These are phyloP conservation scores for Pimpla rufipes DNA, from an alignment of 2,888 invertebrate species.

Conservation along the genomic window DNA sequence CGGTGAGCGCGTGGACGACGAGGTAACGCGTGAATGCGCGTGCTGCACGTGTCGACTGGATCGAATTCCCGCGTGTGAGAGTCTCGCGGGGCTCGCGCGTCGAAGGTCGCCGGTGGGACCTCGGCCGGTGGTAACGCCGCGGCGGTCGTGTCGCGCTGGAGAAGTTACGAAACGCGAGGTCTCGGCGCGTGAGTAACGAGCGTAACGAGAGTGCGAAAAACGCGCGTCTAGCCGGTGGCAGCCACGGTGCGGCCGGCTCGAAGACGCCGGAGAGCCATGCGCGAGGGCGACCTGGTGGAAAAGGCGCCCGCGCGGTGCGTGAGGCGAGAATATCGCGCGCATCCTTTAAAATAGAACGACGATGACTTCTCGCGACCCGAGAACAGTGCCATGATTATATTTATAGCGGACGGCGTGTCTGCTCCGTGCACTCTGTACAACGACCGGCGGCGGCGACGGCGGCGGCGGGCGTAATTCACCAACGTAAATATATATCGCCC, in stretches of 20 bases:
- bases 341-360: constrained; percentile 69
- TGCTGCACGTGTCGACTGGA: constrained; percentile 41
- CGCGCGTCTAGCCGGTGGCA: constrained; percentile 11
- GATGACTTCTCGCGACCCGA: constrained; percentile 50
- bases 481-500: neutral
- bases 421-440: constrained; percentile 6
- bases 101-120: constrained; percentile 18
- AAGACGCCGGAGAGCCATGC: neutral
- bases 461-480: constrained; percentile 9
- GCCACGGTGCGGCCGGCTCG: neutral
- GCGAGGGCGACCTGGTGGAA: neutral
- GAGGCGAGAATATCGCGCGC: constrained; percentile 43
- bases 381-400: constrained; percentile 46
- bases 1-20: neutral
- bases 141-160: neutral
- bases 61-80: constrained; percentile 55
- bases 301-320: too few relatives aligned
- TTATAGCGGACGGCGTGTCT: constrained; percentile 12
- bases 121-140: neutral
- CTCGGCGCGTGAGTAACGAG: too few relatives aligned
- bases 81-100: neutral
- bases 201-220: constrained; percentile 1
- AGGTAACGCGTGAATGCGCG: constrained; percentile 35
- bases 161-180: constrained; percentile 6
- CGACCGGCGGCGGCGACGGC: neutral